phyloP scores from a whole-genome alignment of 1,140 invertebrate species.

The Branchinecta lynchi region DNA sequence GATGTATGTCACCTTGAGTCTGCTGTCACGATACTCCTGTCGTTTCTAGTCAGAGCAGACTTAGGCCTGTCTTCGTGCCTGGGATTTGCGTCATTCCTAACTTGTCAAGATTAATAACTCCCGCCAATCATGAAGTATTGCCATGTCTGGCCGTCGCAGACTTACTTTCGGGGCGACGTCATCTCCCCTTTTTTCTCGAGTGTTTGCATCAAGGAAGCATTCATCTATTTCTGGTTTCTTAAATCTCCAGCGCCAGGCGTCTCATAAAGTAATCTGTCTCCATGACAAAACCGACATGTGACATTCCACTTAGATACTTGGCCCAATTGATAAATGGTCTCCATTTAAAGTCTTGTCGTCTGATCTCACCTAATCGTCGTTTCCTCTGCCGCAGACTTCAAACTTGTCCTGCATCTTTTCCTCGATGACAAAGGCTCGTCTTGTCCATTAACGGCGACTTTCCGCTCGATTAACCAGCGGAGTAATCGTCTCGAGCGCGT shows the following conservation, averaged over 20 bases:
- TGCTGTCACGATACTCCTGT: no score
- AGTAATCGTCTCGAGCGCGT: no score
- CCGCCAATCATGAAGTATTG: neutral
- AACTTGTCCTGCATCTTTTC: no score
- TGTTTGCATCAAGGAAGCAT: neutral
- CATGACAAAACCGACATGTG: conserved; percentile 9
- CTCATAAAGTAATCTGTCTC: conserved; percentile 6
- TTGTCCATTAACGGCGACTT: no score
- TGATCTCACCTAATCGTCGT: conserved; percentile 3
- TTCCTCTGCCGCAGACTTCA: neutral
- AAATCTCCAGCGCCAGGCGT: neutral
- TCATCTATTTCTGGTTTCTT: conserved; percentile 10
- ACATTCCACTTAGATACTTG: neutral
- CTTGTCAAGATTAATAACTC: neutral
- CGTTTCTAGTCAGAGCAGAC: no score
- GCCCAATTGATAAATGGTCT: neutral
- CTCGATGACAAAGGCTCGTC: no score
- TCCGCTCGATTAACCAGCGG: no score
- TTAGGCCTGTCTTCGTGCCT: no score
- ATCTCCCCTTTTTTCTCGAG: neutral
- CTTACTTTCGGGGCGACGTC: neutral
- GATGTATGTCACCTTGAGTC: no score
- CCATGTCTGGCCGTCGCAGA: neutral
- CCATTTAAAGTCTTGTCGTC: conserved; percentile 4
- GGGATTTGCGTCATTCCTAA: no score